Evolutionary conservation across 2,113 vertebrate species (phyloP).

Genomic region (Campylomormyrus tamandua): DNA sequence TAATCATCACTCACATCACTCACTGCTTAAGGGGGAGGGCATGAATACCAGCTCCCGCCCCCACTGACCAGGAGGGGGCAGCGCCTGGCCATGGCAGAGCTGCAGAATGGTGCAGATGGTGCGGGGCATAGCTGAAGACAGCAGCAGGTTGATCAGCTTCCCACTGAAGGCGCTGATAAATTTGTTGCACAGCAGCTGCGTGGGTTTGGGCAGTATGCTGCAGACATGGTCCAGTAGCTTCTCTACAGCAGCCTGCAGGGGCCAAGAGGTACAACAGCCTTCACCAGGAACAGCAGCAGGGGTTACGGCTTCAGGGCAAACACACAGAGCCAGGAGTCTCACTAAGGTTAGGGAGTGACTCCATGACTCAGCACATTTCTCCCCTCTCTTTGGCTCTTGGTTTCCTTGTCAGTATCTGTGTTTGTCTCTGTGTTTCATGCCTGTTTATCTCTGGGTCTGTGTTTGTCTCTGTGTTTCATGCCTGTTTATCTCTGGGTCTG

Average conservation of each 20-base stretch:
- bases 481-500: not conserved
- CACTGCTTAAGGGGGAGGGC: not conserved
- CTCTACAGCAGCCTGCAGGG: slow-evolving; percentile 50
- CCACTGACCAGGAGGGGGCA: slow-evolving; percentile 33
- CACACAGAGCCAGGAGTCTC: not conserved
- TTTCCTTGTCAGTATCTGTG: not conserved
- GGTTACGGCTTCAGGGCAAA: not conserved
- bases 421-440: not conserved
- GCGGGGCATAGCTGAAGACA: slow-evolving; percentile 58
- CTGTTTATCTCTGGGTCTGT: not conserved
- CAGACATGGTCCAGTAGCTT: slow-evolving; percentile 56
- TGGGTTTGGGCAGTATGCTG: slow-evolving; percentile 49
- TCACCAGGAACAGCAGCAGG: not conserved
- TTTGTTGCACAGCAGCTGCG: slow-evolving; percentile 55
- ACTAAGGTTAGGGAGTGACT: not conserved
- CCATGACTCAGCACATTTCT: not conserved
- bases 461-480: not conserved
- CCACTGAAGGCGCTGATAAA: slow-evolving; percentile 55
- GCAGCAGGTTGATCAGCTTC: slow-evolving; percentile 55
- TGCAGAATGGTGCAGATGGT: slow-evolving; percentile 66
- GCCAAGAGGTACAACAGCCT: not conserved
- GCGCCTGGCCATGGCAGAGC: slow-evolving; percentile 46
- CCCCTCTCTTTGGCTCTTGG: not conserved
- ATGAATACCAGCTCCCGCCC: not conserved
- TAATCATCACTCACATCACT: not conserved